Evolutionary conservation across 2,113 vertebrate genomes (phyloP).

Genomic region (Geococcyx californianus): DNA sequence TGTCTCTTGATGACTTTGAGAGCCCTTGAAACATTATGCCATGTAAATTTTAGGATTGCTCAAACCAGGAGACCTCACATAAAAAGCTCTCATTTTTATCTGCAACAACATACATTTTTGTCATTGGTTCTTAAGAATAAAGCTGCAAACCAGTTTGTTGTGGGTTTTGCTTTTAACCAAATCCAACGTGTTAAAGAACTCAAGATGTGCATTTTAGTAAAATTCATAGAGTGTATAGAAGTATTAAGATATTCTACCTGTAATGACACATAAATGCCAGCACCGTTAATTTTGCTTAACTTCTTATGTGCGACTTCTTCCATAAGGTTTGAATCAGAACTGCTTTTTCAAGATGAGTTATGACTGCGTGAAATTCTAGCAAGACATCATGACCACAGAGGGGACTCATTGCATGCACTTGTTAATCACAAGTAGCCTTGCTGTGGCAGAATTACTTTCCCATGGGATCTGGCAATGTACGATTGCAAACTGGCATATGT

Average conservation of each 20-base stretch:
- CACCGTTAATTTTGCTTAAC: neutral
- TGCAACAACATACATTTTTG: neutral
- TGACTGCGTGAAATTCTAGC: neutral
- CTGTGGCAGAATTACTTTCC: slow-evolving; percentile 30
- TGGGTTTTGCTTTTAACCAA: slow-evolving; percentile 12
- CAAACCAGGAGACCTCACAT: neutral
- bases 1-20: neutral
- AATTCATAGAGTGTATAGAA: neutral
- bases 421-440: slow-evolving; percentile 33
- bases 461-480: neutral
- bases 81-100: neutral
- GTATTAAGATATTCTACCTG: slow-evolving; percentile 5
- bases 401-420: neutral
- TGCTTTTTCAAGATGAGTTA: slow-evolving; percentile 13
- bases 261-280: neutral
- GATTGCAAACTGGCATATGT: neutral
- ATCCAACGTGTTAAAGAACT: neutral
- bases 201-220: neutral
- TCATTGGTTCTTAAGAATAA: slow-evolving; percentile 19
- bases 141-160: slow-evolving; percentile 10
- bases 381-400: neutral
- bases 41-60: neutral
- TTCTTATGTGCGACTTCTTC: neutral
- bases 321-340: slow-evolving; percentile 23
- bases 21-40: neutral